These are phyloP conservation scores for Ethmia dodecea DNA, from an alignment of 2,888 invertebrate genomes.

Conservation along the genomic window DNA sequence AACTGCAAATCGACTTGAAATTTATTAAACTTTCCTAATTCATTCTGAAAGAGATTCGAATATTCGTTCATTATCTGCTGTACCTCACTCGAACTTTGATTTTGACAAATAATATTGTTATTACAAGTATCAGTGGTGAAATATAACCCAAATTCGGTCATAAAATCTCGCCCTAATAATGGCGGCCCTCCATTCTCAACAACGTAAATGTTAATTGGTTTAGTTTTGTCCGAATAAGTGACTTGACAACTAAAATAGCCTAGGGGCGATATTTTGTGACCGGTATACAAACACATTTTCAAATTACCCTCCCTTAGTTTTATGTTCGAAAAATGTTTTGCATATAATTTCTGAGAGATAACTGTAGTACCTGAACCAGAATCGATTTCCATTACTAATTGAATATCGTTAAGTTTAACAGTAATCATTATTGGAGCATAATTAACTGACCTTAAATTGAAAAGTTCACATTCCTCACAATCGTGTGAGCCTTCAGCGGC, in stretches of 20 bases:
- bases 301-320: background rate
- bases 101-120: background rate
- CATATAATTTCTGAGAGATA: background rate
- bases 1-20: constrained; percentile 6
- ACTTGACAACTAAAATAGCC: background rate
- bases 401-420: background rate
- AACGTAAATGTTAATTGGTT: background rate
- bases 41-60: constrained; percentile 1
- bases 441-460: constrained; percentile 1
- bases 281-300: constrained; percentile 2
- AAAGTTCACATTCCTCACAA: constrained; percentile 8
- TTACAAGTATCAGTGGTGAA: background rate
- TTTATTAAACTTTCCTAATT: constrained; percentile 14
- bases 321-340: background rate
- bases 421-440: constrained; percentile 3
- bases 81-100: background rate
- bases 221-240: background rate
- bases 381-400: background rate
- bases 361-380: background rate
- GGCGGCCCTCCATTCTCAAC: constrained; percentile 10
- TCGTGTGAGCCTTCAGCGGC: background rate
- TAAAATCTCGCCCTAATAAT: constrained; percentile 8
- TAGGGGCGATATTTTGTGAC: constrained; percentile 2
- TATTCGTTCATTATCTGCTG: background rate
- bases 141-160: background rate